Conservation (phyloP, 2,113 vertebrate species). For the Lamprologus lemairii region DNA sequence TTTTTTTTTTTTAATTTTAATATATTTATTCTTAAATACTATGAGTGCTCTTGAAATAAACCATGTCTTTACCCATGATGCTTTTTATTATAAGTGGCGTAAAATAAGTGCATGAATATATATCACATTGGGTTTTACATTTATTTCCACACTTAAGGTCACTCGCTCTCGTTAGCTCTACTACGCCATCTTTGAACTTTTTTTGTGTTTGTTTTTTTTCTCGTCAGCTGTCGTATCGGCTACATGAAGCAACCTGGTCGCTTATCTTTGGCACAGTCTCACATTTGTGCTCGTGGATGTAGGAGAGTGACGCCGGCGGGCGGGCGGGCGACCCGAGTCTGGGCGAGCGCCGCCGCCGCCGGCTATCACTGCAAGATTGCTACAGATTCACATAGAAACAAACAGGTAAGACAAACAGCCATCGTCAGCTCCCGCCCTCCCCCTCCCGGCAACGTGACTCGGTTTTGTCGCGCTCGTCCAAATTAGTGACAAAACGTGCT, state of each 20-base stretch:
- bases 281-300: conserved; percentile 68
- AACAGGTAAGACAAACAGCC: conserved; percentile 60
- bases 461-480: conserved; percentile 29
- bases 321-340: not conserved
- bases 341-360: not conserved
- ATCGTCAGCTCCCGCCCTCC: conserved; percentile 14
- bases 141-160: conserved; percentile 56
- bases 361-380: conserved; percentile 60
- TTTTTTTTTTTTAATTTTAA: not conserved
- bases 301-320: conserved; percentile 39
- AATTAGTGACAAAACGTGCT: conserved; percentile 73
- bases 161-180: conserved; percentile 5
- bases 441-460: conserved; percentile 15
- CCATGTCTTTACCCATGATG: conserved; percentile 55
- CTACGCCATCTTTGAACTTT: not conserved
- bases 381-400: conserved; percentile 64
- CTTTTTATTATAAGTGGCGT: conserved; percentile 55
- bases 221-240: conserved; percentile 51
- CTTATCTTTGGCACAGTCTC: conserved; percentile 73
- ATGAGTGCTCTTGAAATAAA: conserved; percentile 71
- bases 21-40: conserved; percentile 71
- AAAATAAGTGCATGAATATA: conserved; percentile 71
- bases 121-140: conserved; percentile 69
- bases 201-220: not conserved
- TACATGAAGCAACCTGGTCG: conserved; percentile 70